A percentile compares a stretch with the other conserved stretches of the same genome.
Conservation (phyloP, 2,113 vertebrate species). For the Hirundichthys speculiger region DNA sequence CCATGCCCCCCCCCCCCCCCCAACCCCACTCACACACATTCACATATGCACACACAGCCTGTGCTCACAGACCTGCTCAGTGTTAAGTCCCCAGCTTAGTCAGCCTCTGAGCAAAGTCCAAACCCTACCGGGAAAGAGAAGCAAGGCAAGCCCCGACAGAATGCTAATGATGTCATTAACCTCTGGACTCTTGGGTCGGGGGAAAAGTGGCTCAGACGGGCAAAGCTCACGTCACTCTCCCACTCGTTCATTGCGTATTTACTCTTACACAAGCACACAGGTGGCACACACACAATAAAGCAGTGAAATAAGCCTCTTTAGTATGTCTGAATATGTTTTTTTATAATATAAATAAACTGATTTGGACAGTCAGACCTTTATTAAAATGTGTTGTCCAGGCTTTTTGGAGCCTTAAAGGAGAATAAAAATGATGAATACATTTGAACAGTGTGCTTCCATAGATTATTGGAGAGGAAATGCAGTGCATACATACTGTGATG, state of each 20-base stretch:
- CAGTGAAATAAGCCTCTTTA: slow-evolving; percentile 33
- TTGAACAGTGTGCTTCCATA: not conserved
- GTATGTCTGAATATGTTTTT: slow-evolving; percentile 22
- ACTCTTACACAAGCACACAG: slow-evolving; percentile 48
- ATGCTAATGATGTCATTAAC: slow-evolving; percentile 82
- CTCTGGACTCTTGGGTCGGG: slow-evolving; percentile 65
- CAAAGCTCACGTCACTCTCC: slow-evolving; percentile 76
- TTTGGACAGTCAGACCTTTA: not conserved
- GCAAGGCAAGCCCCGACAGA: slow-evolving; percentile 70
- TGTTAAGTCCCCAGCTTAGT: slow-evolving; percentile 71
- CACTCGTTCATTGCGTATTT: slow-evolving; percentile 62
- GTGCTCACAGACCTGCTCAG: slow-evolving; percentile 39
- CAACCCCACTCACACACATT: slow-evolving; percentile 4
- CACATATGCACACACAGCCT: slow-evolving; percentile 27
- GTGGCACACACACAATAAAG: slow-evolving; percentile 47
- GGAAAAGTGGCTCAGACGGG: slow-evolving; percentile 64
- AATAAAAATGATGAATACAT: not conserved
- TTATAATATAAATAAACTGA: slow-evolving; percentile 35
- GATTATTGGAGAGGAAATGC: too few relatives aligned
- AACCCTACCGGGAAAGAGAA: slow-evolving; percentile 70
- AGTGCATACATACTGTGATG: too few relatives aligned
- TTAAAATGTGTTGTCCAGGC: too few relatives aligned
- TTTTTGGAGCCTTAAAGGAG: too few relatives aligned
- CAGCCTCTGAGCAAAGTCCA: slow-evolving; percentile 58
- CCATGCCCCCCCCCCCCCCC: not conserved